Evolutionary conservation across 2,113 vertebrate genomes (phyloP).

Genomic region (Archilochus colubris): DNA sequence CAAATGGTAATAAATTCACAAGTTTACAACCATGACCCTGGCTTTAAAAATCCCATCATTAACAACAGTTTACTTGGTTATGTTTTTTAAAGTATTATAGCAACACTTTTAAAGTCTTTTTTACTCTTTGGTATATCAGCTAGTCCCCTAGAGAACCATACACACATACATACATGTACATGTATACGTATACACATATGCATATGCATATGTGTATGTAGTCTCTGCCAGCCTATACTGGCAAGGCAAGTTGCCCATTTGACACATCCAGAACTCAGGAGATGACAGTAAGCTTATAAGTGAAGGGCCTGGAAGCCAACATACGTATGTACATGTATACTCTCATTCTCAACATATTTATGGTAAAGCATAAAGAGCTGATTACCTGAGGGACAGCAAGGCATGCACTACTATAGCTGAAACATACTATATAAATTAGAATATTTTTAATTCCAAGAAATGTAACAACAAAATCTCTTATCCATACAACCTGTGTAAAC

Average conservation of each 20-base stretch:
- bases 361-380: fast-evolving
- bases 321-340: not conserved
- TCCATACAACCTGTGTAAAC: not conserved
- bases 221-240: not conserved
- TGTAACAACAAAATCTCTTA: not conserved
- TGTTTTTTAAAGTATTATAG: not conserved
- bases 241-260: not conserved
- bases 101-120: not conserved
- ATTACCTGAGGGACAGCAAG: not conserved
- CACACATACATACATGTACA: too few relatives aligned
- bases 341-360: not conserved
- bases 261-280: not conserved
- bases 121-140: not conserved
- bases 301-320: not conserved
- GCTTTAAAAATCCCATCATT: not conserved
- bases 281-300: not conserved
- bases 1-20: not conserved
- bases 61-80: not conserved
- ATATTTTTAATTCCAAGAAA: not conserved
- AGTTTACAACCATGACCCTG: not conserved
- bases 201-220: too few relatives aligned
- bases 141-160: not conserved
- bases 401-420: not conserved
- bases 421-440: not conserved
- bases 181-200: too few relatives aligned